Evolutionary conservation across 2,113 vertebrate species (phyloP).

Genomic region (Jaculus jaculus): DNA sequence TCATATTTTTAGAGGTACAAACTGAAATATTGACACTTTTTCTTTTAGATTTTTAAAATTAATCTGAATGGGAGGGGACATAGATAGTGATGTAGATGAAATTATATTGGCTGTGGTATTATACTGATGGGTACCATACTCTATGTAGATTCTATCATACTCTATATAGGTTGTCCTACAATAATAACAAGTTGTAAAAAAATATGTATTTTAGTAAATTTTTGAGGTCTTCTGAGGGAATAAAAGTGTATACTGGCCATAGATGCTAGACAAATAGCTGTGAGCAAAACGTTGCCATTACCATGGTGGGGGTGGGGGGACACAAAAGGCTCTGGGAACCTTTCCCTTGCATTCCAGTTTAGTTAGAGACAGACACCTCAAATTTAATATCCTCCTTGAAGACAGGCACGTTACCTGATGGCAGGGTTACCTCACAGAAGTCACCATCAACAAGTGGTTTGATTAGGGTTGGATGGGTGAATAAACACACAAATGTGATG

Average conservation of each 20-base stretch:
- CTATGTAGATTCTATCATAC: not conserved
- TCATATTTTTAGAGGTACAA: not conserved
- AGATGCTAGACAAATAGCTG: not conserved
- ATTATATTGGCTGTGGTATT: no score
- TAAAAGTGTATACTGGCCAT: not conserved
- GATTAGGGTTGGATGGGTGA: not conserved
- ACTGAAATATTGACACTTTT: not conserved
- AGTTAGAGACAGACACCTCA: not conserved
- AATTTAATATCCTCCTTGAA: not conserved
- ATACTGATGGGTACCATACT: not conserved
- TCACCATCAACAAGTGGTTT: not conserved
- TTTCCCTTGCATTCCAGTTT: not conserved
- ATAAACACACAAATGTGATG: no score
- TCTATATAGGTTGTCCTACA: not conserved
- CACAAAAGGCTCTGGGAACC: not conserved
- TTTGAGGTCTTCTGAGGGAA: not conserved
- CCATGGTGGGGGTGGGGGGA: not conserved
- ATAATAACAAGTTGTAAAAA: not conserved
- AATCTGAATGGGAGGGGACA: not conserved
- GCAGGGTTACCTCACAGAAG: not conserved
- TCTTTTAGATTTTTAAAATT: not conserved
- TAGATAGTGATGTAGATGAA: not conserved
- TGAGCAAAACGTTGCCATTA: not conserved
- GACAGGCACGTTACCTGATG: not conserved
- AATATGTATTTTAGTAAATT: not conserved